Conservation (phyloP, 1,140 invertebrate genomes). For the fruit fly (Drosophila melanogaster) region DNA sequence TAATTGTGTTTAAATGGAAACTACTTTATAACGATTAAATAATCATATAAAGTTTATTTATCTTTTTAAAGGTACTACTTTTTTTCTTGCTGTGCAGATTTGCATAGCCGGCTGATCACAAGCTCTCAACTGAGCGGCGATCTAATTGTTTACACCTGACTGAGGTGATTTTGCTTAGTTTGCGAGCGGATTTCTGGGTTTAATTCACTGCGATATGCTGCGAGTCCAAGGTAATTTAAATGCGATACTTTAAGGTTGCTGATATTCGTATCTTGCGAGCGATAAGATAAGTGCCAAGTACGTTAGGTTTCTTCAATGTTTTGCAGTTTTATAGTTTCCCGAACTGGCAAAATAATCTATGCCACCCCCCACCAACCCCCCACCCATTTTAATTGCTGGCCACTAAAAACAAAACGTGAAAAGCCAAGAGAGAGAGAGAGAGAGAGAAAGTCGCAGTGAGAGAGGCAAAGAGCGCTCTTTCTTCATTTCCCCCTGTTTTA, state of each 20-base stretch:
- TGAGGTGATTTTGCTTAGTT: slow-evolving; percentile 16
- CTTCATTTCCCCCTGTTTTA: slow-evolving; percentile 66
- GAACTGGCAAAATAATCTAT: slow-evolving; percentile 24
- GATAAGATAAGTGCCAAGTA: slow-evolving; percentile 63
- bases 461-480: slow-evolving; percentile 9
- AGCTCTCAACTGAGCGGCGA: slow-evolving; percentile 28
- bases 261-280: slow-evolving; percentile 20
- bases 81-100: not conserved
- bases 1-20: not conserved
- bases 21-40: not conserved
- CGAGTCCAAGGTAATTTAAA: slow-evolving; percentile 31
- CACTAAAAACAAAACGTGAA: slow-evolving; percentile 17
- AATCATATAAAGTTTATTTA: not conserved
- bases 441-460: not conserved
- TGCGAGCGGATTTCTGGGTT: slow-evolving; percentile 14
- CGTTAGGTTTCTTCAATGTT: slow-evolving; percentile 41
- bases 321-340: slow-evolving; percentile 73
- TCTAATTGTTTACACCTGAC: slow-evolving; percentile 58
- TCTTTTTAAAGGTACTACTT: not conserved
- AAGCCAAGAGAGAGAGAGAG: slow-evolving; percentile 27
- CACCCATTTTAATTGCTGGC: slow-evolving; percentile 22
- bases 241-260: slow-evolving; percentile 12
- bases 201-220: slow-evolving; percentile 31
- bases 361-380: not conserved
- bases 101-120: slow-evolving; percentile 11